Percentiles rank a stretch among this genome's conserved stretches.
Evolutionary conservation across 2,797 vertebrate genomes (phyloP).

Genomic region (Apogon hyalosoma): DNA sequence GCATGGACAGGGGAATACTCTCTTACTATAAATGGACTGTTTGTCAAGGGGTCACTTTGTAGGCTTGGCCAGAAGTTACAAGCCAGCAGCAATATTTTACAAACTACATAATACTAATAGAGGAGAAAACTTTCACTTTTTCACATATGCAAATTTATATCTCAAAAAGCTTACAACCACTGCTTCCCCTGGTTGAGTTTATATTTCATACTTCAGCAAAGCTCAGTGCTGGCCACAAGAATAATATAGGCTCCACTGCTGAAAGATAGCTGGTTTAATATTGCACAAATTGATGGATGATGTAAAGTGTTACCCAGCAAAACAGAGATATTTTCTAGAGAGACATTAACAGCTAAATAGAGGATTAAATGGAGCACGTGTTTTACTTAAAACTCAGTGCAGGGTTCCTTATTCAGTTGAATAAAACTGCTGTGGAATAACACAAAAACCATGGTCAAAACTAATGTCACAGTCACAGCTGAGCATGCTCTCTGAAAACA

Average conservation of each 20-base stretch:
- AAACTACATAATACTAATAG: neutral
- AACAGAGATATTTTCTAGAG: neutral
- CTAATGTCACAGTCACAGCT: neutral
- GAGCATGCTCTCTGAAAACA: slow-evolving; percentile 10
- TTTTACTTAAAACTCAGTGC: too few relatives aligned
- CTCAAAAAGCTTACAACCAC: neutral
- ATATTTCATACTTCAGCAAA: neutral
- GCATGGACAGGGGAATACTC: slow-evolving; percentile 58
- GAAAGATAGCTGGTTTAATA: neutral
- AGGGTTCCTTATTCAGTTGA: neutral
- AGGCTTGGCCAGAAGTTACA: slow-evolving; percentile 4
- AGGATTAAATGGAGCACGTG: too few relatives aligned
- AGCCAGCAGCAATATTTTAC: slow-evolving; percentile 11
- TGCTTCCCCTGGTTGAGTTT: slow-evolving; percentile 14
- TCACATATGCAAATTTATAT: neutral
- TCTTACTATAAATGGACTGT: slow-evolving; percentile 66
- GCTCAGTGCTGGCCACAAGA: neutral
- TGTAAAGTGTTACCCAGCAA: neutral
- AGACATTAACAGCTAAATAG: neutral
- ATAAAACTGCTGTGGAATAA: neutral
- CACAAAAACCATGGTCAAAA: neutral
- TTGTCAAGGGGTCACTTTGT: slow-evolving; percentile 43
- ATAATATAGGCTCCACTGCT: neutral
- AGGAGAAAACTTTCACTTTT: slow-evolving; percentile 12
- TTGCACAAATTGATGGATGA: too few relatives aligned